These are phyloP conservation scores for Cephalotes varians DNA, from an alignment of 2,888 invertebrate species.

Conservation along the genomic window DNA sequence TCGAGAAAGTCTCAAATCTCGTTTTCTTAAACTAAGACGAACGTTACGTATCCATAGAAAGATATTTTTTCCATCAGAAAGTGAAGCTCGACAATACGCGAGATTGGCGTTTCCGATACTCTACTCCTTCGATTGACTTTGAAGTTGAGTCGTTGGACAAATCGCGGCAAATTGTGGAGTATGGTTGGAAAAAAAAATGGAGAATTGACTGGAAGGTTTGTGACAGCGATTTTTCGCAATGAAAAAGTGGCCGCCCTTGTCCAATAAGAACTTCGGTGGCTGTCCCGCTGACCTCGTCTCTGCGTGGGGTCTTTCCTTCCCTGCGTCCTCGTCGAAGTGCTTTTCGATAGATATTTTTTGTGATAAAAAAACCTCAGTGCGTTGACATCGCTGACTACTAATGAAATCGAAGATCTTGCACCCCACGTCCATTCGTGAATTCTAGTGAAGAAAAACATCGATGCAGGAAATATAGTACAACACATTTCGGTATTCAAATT, in stretches of 20 bases:
- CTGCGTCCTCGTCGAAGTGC: constrained; percentile 68
- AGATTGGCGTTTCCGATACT: constrained; percentile 68
- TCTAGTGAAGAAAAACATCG: background rate
- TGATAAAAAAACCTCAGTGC: constrained; percentile 69
- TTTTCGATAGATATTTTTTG: constrained; percentile 75
- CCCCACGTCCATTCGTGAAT: background rate
- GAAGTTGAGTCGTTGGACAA: constrained; percentile 53
- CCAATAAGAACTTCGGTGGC: constrained; percentile 77
- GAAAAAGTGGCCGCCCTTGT: constrained; percentile 77
- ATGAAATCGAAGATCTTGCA: constrained; percentile 13
- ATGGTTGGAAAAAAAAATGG: constrained; percentile 57
- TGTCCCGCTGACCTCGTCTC: constrained; percentile 81
- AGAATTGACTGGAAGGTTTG: constrained; percentile 61
- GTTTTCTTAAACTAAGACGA: constrained; percentile 21
- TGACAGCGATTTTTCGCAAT: constrained; percentile 72
- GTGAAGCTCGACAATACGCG: constrained; percentile 26
- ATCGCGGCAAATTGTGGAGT: constrained; percentile 60
- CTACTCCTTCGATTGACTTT: constrained; percentile 66
- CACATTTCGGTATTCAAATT: background rate
- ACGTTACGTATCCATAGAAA: constrained; percentile 7
- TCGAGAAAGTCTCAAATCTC: constrained; percentile 21
- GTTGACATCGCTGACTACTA: constrained; percentile 71
- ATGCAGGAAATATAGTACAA: constrained; percentile 20
- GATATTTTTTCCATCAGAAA: constrained; percentile 18
- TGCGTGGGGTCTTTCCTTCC: constrained; percentile 80